A percentile compares a stretch with the other conserved stretches of the same genome.
Evolutionary conservation across 2,888 invertebrate genomes (phyloP).

Genomic region (Lycocerus yunnanus): DNA sequence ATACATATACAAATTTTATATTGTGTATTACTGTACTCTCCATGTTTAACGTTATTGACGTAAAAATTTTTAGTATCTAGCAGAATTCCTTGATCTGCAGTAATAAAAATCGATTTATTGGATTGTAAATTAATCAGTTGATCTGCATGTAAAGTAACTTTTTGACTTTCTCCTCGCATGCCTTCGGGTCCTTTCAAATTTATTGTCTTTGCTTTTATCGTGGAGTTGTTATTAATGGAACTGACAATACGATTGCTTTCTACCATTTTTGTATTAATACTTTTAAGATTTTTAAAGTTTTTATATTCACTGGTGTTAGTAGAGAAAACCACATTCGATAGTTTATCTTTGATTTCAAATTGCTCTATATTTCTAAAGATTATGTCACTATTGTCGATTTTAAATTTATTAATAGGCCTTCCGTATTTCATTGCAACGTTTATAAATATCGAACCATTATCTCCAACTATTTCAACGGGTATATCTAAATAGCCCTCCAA

Average conservation of each 20-base stretch:
- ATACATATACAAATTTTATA: constrained; percentile 90
- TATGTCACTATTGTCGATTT: constrained; percentile 70
- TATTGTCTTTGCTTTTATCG: constrained; percentile 64
- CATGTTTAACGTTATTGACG: constrained; percentile 59
- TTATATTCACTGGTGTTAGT: constrained; percentile 74
- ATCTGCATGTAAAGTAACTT: constrained; percentile 75
- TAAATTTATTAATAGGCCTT: constrained; percentile 55
- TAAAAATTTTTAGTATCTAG: constrained; percentile 75
- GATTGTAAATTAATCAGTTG: constrained; percentile 78
- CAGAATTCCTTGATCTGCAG: constrained; percentile 71
- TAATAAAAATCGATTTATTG: constrained; percentile 74
- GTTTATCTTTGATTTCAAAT: constrained; percentile 71
- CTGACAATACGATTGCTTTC: constrained; percentile 76
- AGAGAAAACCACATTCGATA: constrained; percentile 70
- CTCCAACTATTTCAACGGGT: constrained; percentile 58
- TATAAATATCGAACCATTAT: constrained; percentile 51
- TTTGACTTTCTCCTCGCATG: constrained; percentile 68
- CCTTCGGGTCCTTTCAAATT: constrained; percentile 79
- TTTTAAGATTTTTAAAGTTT: constrained; percentile 69
- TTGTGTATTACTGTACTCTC: constrained; percentile 59
- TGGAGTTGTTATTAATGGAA: constrained; percentile 70
- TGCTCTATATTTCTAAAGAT: constrained; percentile 69
- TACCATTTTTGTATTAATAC: constrained; percentile 67
- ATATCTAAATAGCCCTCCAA: constrained; percentile 63
- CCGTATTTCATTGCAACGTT: constrained; percentile 52